Evolutionary conservation across 2,797 vertebrate genomes (phyloP).

Genomic region (Phalanger gymnotis): DNA sequence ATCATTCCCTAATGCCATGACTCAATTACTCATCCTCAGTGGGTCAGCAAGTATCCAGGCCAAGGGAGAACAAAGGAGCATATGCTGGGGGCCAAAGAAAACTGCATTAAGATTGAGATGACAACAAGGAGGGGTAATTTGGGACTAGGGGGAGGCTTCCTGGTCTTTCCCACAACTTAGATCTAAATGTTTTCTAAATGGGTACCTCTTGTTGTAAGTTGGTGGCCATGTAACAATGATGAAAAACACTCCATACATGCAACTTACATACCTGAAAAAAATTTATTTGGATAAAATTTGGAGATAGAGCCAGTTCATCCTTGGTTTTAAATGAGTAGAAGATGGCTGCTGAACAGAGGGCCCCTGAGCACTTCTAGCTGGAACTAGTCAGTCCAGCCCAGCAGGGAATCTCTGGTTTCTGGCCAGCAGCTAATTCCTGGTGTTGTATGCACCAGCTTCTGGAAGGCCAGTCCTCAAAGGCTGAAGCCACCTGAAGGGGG

Average conservation of each 20-base stretch:
- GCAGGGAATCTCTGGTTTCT: background rate
- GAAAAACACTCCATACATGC: background rate
- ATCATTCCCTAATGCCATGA: background rate
- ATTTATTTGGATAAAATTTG: background rate
- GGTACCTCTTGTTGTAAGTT: background rate
- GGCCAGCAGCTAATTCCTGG: background rate
- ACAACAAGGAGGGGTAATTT: background rate
- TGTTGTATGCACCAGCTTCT: background rate
- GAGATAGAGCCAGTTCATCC: background rate
- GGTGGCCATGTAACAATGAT: background rate
- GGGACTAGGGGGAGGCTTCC: background rate
- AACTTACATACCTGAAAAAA: background rate
- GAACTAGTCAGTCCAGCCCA: background rate
- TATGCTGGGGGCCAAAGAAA: background rate
- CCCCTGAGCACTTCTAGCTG: background rate
- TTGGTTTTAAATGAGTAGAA: background rate
- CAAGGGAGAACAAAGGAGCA: background rate
- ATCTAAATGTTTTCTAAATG: background rate
- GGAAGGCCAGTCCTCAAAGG: background rate
- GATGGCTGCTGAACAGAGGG: background rate
- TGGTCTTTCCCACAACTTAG: background rate
- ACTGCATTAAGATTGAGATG: background rate
- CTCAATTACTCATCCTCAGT: background rate
- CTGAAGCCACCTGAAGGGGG: background rate
- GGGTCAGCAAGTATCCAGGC: background rate